Conservation (phyloP, 2,797 vertebrate genomes). For the Megaceryle alcyon region DNA sequence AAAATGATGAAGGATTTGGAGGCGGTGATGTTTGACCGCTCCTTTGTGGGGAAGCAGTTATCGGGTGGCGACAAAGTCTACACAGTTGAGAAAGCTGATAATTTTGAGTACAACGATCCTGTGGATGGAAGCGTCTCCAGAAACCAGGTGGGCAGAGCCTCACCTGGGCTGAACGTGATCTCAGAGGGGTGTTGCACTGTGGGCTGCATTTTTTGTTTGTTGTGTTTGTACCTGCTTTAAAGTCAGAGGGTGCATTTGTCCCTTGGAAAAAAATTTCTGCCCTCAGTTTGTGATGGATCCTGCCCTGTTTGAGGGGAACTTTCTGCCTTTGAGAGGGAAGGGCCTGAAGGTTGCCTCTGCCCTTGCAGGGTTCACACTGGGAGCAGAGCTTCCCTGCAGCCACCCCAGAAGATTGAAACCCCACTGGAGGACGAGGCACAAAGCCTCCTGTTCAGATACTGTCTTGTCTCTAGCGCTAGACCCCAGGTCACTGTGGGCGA, state of each 20-base stretch:
- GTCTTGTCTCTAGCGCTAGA: not conserved
- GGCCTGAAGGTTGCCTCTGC: not conserved
- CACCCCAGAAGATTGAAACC: not conserved
- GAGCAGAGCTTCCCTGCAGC: too few species aligned
- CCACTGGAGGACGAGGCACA: not conserved
- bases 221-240: not conserved
- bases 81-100: conserved; percentile 90
- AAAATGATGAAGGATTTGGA: conserved; percentile 96
- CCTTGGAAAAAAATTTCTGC: not conserved
- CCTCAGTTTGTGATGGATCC: not conserved
- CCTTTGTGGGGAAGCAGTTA: conserved; percentile 90
- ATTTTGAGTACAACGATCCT: conserved; percentile 94
- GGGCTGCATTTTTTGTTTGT: not conserved
- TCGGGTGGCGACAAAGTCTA: conserved; percentile 90
- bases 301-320: not conserved
- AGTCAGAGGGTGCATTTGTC: not conserved
- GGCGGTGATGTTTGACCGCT: conserved; percentile 86
- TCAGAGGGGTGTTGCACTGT: not conserved
- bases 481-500: not conserved
- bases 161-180: not conserved
- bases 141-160: conserved; percentile 89
- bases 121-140: conserved; percentile 94
- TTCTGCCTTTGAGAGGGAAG: not conserved
- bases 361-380: not conserved
- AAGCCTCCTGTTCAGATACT: not conserved